Percentiles rank a stretch among this genome's conserved stretches.
Evolutionary conservation across 2,113 vertebrate species (phyloP).

Genomic region (Albula goreensis): DNA sequence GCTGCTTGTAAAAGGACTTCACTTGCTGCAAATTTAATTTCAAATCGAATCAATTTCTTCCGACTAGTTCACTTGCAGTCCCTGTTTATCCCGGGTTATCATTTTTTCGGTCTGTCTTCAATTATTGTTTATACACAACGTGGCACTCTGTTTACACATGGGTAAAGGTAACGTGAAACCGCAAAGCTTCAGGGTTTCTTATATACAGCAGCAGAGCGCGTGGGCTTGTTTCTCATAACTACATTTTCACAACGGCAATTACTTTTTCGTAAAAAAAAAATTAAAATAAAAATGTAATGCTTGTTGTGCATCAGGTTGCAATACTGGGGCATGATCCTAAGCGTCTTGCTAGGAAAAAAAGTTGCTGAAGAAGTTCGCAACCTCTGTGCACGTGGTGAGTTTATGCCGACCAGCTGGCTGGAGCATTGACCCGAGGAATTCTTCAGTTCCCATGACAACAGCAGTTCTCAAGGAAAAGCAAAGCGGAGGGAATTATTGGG

Average conservation of each 20-base stretch:
- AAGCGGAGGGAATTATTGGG: conserved; percentile 53
- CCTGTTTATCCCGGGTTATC: not conserved
- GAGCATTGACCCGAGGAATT: conserved; percentile 62
- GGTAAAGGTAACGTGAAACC: not conserved
- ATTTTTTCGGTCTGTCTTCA: not conserved
- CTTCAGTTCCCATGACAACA: conserved; percentile 68
- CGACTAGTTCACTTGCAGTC: not conserved
- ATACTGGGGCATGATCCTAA: conserved; percentile 12
- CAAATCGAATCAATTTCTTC: not conserved
- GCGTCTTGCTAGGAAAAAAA: conserved; percentile 23
- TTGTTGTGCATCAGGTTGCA: conserved; percentile 8
- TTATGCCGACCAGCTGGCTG: conserved; percentile 31
- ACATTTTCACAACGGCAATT: not conserved
- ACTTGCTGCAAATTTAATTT: not conserved
- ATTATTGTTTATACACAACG: not conserved
- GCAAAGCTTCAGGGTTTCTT: not conserved
- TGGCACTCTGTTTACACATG: not conserved
- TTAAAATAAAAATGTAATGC: not conserved
- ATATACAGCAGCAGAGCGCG: not conserved
- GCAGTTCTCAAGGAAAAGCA: conserved; percentile 55
- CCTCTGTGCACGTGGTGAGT: conserved; percentile 51
- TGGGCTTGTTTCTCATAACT: not conserved
- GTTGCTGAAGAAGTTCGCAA: conserved; percentile 25
- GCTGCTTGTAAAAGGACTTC: no score
- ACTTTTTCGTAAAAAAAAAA: not conserved